Conservation (phyloP, 2,113 vertebrate genomes). For the Pampusana beccarii region DNA sequence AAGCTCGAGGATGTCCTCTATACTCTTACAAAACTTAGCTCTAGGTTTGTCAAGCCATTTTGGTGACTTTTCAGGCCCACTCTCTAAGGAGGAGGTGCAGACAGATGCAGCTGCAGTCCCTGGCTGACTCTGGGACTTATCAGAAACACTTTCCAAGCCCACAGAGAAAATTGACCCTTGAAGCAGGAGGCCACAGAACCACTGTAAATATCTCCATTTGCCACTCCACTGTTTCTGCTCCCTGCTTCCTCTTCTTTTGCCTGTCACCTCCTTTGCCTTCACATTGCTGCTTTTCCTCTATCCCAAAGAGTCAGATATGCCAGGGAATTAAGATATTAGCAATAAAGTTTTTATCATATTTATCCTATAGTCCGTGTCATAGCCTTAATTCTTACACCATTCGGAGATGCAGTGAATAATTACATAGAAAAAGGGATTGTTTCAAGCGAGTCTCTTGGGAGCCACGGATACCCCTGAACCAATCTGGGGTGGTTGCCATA, state of each 20-base stretch:
- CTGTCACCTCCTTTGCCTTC: not conserved
- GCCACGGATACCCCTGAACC: not conserved
- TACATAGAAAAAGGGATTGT: not conserved
- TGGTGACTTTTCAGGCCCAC: not conserved
- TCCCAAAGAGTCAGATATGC: not conserved
- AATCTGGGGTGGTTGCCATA: not conserved
- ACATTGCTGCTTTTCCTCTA: not conserved
- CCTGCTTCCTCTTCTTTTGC: not conserved
- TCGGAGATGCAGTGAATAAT: not conserved
- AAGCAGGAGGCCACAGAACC: not conserved
- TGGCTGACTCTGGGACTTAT: not conserved
- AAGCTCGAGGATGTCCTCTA: not conserved
- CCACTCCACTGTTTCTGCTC: not conserved
- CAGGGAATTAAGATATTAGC: not conserved
- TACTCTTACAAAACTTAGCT: not conserved
- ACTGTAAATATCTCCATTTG: conserved; percentile 3
- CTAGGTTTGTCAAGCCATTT: not conserved
- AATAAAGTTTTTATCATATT: not conserved
- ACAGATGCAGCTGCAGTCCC: not conserved
- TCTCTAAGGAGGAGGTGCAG: not conserved
- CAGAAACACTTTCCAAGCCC: not conserved
- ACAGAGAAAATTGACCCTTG: not conserved
- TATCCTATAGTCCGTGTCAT: not conserved
- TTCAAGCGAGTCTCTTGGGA: not conserved
- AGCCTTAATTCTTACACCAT: not conserved